phyloP scores from a whole-genome alignment of 1,140 invertebrate species.

The Aphelinus atriplicis region DNA sequence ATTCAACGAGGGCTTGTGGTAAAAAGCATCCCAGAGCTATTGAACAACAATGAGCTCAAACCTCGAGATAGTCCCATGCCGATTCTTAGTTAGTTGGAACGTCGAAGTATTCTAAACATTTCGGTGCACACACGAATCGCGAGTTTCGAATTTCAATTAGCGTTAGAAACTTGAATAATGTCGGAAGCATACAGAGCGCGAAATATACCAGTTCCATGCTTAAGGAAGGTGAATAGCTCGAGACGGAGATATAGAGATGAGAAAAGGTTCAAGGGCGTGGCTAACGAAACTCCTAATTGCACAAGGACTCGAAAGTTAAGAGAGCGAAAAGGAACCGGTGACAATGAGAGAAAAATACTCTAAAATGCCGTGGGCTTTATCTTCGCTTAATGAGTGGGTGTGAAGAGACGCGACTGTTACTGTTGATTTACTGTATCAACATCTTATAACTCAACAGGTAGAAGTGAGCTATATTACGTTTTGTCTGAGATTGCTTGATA shows the following conservation, averaged over 20 bases:
- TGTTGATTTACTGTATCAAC: conserved; percentile 42
- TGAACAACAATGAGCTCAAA: no score
- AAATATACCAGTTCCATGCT: not conserved
- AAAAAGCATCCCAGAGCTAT: no score
- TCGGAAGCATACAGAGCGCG: conserved; percentile 25
- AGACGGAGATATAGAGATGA: not conserved
- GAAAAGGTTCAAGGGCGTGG: not conserved
- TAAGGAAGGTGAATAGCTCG: not conserved
- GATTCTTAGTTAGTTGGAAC: not conserved
- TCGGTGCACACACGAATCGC: not conserved
- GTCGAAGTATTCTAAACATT: conserved; percentile 26
- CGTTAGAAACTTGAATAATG: conserved; percentile 41
- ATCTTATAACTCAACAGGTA: conserved; percentile 45
- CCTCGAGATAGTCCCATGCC: not conserved
- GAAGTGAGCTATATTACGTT: conserved; percentile 55
- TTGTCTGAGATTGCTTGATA: conserved; percentile 52
- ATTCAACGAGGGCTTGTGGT: no score
- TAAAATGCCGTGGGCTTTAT: conserved; percentile 52
- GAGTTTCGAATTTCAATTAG: conserved; percentile 46
- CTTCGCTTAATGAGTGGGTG: conserved; percentile 56
- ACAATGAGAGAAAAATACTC: conserved; percentile 37
- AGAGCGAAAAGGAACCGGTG: conserved; percentile 35
- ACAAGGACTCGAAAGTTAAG: conserved; percentile 26
- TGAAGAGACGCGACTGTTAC: conserved; percentile 55
- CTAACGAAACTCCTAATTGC: conserved; percentile 42